Base-by-base conservation (phyloP, 2,888 invertebrate species). In the Chesias legatella region DNA sequence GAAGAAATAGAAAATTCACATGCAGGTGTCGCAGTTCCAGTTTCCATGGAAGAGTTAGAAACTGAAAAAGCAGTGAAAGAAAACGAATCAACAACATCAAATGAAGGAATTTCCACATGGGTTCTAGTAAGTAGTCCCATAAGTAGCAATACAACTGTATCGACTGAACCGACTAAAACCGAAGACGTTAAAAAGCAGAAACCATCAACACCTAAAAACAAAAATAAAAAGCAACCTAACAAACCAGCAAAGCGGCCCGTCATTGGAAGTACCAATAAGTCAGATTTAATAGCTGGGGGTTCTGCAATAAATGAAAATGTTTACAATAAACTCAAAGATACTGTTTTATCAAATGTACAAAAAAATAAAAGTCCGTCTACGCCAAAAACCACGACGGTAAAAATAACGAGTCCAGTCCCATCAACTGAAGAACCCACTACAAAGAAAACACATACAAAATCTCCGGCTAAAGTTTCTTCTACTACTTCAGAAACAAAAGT, bases 31-130 rank as follows among this genome's bases (percentile, higher is more conserved):
- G 93, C 92, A 6, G 90, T 92, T 46, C 92, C 92, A 0, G 75
- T 93, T 4, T 89, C 90, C 1, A 88, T 91, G 53, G 92, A 92
- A 53, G 92, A 92, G 46, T 60, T 91, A 0, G 91, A 91, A 62
- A 75, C 85, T 6, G 91, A 90, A 59, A 86, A 81, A 34, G 89
- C 88, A 62, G 66, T 90, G 13, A 59, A 56, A 30, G 72, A 66
- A 17, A 57, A 39, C 25, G 69, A 88, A 59, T 79, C 83, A 39
- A 91, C 88, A 40, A 94, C 88, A 31, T 90, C 90, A 11, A 90
- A 90, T 36, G 91, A 91, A 63, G 93, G 93, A 0, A 88, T 94
- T 46, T 94, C 94, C 0, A 94, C 94, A 0, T 94, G 94, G 94
- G 92, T 94, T 45, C 80, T 94, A 9, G 69, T 94, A 9, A 94